A percentile compares a stretch with the other conserved stretches of the same genome.
These are phyloP conservation scores for Latrodectus elegans DNA, from an alignment of 2,888 invertebrate species.

Conservation along the genomic window DNA sequence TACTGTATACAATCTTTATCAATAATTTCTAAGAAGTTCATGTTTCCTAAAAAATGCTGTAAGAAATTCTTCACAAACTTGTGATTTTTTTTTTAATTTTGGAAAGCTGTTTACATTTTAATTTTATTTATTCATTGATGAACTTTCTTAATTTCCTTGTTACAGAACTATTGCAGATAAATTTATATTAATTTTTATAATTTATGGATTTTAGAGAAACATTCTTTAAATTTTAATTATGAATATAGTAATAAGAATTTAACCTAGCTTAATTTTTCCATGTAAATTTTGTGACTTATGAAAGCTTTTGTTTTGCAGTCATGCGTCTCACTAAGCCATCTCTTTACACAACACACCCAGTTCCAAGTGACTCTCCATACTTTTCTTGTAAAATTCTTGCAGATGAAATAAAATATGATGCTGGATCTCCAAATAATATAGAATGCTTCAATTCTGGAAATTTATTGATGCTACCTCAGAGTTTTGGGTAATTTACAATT, in stretches of 20 bases:
- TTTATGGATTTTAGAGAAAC: background rate
- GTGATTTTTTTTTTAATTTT: too few relatives aligned
- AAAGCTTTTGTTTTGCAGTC: slow-evolving; percentile 41
- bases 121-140: too few relatives aligned
- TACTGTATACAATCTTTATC: too few relatives aligned
- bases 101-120: too few relatives aligned
- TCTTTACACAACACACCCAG: slow-evolving; percentile 62
- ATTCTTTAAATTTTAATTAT: background rate
- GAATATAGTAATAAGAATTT: background rate
- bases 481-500: slow-evolving; percentile 83
- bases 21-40: too few relatives aligned
- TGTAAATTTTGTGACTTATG: background rate
- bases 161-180: background rate
- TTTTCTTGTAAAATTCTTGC: slow-evolving; percentile 87
- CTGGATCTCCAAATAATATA: slow-evolving; percentile 86
- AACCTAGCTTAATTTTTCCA: background rate
- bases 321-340: slow-evolving; percentile 69
- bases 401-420: slow-evolving; percentile 86
- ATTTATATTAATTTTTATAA: background rate
- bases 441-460: slow-evolving; percentile 90
- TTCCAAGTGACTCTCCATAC: slow-evolving; percentile 88
- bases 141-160: background rate
- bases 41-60: too few relatives aligned
- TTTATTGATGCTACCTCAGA: slow-evolving; percentile 93
- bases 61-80: too few relatives aligned